These are phyloP conservation scores for Ennomos quercinarius DNA, from an alignment of 2,888 invertebrate genomes.

Conservation along the genomic window DNA sequence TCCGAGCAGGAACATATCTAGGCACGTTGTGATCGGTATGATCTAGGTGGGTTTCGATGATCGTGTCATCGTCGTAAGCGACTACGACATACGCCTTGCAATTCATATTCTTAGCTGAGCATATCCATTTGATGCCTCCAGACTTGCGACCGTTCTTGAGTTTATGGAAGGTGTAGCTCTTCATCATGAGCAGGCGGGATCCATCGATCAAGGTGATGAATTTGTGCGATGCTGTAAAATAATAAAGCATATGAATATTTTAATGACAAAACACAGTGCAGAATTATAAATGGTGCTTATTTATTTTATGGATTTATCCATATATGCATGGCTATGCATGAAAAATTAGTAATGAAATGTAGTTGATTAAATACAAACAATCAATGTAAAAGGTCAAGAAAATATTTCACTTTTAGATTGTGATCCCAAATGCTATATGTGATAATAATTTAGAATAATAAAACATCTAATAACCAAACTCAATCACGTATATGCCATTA, in stretches of 20 bases:
- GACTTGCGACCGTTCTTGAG: conserved; percentile 12
- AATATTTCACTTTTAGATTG: too few relatives aligned
- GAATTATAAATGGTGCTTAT: too few relatives aligned
- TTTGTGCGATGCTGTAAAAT: conserved; percentile 31
- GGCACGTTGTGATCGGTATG: conserved; percentile 39
- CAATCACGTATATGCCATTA: too few relatives aligned
- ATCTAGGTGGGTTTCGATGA: conserved; percentile 25
- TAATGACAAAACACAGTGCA: too few relatives aligned
- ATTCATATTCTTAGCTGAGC: conserved; percentile 36
- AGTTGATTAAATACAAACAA: too few relatives aligned
- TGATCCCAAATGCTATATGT: too few relatives aligned
- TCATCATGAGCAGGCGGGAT: conserved; percentile 36
- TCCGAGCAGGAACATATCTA: conserved; percentile 16
- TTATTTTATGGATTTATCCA: too few relatives aligned
- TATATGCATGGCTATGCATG: too few relatives aligned
- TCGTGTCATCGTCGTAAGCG: conserved; percentile 20
- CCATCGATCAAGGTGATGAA: conserved; percentile 40
- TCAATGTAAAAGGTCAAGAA: too few relatives aligned
- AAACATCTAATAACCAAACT: too few relatives aligned
- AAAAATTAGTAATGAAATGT: too few relatives aligned
- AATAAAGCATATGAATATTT: not conserved
- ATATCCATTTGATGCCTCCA: conserved; percentile 34
- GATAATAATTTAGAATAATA: too few relatives aligned
- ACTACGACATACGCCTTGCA: conserved; percentile 36
- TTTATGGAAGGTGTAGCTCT: conserved; percentile 42